Base-by-base conservation (phyloP, 2,797 vertebrate species). In the Phalanger gymnotis region DNA sequence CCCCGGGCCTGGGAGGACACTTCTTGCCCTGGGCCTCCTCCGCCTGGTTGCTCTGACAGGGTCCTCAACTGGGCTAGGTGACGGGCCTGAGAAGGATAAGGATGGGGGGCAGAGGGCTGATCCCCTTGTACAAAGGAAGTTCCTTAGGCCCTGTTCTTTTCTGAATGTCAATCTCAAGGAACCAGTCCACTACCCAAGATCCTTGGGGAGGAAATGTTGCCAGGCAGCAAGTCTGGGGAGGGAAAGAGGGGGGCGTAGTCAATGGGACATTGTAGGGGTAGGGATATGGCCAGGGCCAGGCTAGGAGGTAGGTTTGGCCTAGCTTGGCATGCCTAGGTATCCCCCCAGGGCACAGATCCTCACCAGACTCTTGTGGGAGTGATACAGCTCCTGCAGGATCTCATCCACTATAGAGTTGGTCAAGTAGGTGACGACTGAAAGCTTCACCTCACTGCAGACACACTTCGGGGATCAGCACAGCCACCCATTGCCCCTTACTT, bases 371-470 rank as follows among this genome's bases (percentile, higher is more conserved):
- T 99, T 99, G 98, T 99, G 99, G 55, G 99, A 99, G 95, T 98
- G 98, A 96, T 99, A 99, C 7, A 99, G 98, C 97, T 99, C 99
- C 92, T 99, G 99, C 1, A 99, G 98, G 95, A 99, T 99, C 98
- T 99, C 99, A 52, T 99, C 99, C 98, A 99, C 99, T 13, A 99
- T 99, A 61, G 99, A 99, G 98, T 99, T 99, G 96, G 99, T 99
- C 97, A 99, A 98, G 97, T 99, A 99, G 30, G 99, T 99, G 95
- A 99, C 99, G 1, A 99, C 99, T 0, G 99, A 99, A 90, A 99
- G 98, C 98, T 99, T 99, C 98, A 99, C 99, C 97, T 99, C 99
- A 91, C 99, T 99, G 98, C 95, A 98, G 95, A 94, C 90, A 91
- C 3, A 91, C 94, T 87, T 73, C 53, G 89, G 90, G 90, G 52